Evolutionary conservation across 2,797 vertebrate genomes (phyloP).

Genomic region (Staurois parvus): DNA sequence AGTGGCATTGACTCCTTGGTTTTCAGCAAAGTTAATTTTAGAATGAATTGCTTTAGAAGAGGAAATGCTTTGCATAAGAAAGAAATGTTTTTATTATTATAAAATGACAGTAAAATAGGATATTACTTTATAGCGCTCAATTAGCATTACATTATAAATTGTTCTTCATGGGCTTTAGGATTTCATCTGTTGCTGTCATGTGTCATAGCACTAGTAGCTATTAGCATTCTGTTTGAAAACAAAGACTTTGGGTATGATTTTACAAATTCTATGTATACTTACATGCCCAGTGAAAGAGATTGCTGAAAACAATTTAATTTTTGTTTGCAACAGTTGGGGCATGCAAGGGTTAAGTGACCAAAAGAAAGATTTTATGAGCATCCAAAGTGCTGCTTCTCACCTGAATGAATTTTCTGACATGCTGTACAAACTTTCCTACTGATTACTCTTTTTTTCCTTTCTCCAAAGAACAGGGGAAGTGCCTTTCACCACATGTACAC

Average conservation of each 20-base stretch:
- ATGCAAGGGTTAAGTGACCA: neutral
- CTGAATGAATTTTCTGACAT: neutral
- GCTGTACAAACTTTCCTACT: neutral
- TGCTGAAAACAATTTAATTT: neutral
- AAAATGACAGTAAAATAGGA: neutral
- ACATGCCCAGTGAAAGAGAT: neutral
- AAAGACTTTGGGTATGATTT: neutral
- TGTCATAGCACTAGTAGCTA: neutral
- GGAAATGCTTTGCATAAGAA: slow-evolving; percentile 64
- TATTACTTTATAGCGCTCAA: neutral
- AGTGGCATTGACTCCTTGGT: slow-evolving; percentile 61
- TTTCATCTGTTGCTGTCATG: neutral
- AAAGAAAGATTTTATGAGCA: neutral
- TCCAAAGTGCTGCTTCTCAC: neutral
- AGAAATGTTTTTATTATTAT: slow-evolving; percentile 33
- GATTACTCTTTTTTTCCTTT: neutral
- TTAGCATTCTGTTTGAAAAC: slow-evolving; percentile 6
- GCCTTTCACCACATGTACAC: neutral
- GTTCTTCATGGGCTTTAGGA: neutral
- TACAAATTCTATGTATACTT: neutral
- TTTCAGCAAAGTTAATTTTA: slow-evolving; percentile 67
- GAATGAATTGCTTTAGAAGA: slow-evolving; percentile 65
- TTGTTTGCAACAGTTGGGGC: neutral
- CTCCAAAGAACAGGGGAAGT: neutral
- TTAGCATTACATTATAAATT: neutral